phyloP scores from a whole-genome alignment of 2,888 invertebrate genomes.

The Argynnis bischoffii region DNA sequence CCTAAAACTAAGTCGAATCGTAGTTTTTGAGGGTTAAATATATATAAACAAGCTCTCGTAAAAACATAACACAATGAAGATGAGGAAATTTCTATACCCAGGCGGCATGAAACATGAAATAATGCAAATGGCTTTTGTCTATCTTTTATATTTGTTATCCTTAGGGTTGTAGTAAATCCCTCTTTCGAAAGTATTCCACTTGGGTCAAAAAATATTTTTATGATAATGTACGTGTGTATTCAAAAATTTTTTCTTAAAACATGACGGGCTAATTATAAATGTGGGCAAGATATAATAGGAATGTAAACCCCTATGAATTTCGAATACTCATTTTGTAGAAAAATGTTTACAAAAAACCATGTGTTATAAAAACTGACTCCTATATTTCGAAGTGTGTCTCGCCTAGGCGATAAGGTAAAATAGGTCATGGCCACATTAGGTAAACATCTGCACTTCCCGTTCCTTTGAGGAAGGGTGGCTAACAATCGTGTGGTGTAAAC shows the following conservation, averaged over 20 bases:
- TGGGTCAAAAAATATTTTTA: slow-evolving; percentile 35
- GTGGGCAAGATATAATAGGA: too few relatives aligned
- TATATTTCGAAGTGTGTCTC: slow-evolving; percentile 60
- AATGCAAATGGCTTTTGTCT: slow-evolving; percentile 62
- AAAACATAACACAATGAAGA: slow-evolving; percentile 66
- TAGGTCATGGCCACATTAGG: slow-evolving; percentile 68
- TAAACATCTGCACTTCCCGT: slow-evolving; percentile 48
- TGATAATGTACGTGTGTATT: neutral
- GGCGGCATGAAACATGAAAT: slow-evolving; percentile 61
- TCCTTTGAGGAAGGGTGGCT: slow-evolving; percentile 26
- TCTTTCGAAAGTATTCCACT: slow-evolving; percentile 43
- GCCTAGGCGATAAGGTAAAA: slow-evolving; percentile 51
- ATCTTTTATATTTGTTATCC: slow-evolving; percentile 58
- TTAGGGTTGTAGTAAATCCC: slow-evolving; percentile 47
- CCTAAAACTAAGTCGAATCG: slow-evolving; percentile 51
- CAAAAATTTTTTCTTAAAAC: too few relatives aligned
- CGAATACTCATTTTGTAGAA: neutral
- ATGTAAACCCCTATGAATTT: too few relatives aligned
- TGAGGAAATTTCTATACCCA: slow-evolving; percentile 58
- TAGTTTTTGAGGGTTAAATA: slow-evolving; percentile 59
- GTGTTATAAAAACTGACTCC: slow-evolving; percentile 13
- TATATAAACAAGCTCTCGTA: slow-evolving; percentile 66
- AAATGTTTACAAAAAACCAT: neutral
- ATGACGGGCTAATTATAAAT: too few relatives aligned
- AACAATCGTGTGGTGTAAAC: slow-evolving; percentile 29